Evolutionary conservation across 2,113 vertebrate species (phyloP), one percentile per base, ranked within the genome.

Genomic region (Dunckerocampus dactyliophorus): DNA sequence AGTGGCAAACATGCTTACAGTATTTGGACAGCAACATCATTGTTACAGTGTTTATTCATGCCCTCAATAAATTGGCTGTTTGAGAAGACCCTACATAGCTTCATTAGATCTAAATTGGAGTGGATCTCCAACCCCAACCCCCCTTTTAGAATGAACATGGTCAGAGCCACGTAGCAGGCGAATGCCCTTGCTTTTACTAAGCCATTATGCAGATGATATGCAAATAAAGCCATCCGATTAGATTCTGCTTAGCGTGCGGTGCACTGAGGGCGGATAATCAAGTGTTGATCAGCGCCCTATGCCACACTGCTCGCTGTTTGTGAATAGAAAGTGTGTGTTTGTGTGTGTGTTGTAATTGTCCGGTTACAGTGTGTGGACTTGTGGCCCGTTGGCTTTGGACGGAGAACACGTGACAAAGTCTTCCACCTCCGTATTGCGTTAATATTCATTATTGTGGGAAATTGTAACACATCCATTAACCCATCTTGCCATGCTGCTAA

Each of bases 181-280:
- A 71, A 82, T 82, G 77, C 59, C 77, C 82, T 84, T 80, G 82
- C 76, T 70, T 63, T 64, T 62, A 60, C 55, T 66, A 65, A 84
- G 73, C 72, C 74, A 83, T 88, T 88, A 89, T 90, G 87, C 76
- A 89, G 78, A 90, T 87, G 74, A 81, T 80, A 89, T 89, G 86
- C 75, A 82, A 89, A 88, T 89, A 80, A 82, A 81, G 76, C 60
- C 75, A 68, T 81, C 72, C 37, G 68, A 75, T 82, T 82, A 80
- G 71, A 62, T 79, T 85, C 71, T 79, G 80, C 77, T 79, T 20
- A 65, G 73, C 68, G 67, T 78, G 72, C 21, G 51, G 74, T 63
- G 71, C 67, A 58, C 64, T 67, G 72, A 71, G 74, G 64, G 65
- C 60, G 71, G 77, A 83, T 85, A 80, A 88, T 88, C 83, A 83